Evolutionary conservation across 1,140 invertebrate species (phyloP).

Genomic region (Hylyphantes graminicola): DNA sequence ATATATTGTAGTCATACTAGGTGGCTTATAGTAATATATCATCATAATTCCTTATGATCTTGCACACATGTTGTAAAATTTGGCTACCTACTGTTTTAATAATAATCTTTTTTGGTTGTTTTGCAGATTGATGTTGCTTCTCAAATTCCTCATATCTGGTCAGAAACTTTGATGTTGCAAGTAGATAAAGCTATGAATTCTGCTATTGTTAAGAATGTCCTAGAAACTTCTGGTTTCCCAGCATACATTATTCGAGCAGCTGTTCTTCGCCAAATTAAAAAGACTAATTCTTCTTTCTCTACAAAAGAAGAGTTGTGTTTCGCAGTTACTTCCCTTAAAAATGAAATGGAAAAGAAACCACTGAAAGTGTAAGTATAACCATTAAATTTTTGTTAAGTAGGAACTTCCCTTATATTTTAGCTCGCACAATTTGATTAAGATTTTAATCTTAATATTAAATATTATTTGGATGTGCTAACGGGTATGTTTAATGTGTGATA

Average conservation of each 20-base stretch:
- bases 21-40: not conserved
- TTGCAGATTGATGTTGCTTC: not conserved
- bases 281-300: constrained; percentile 37
- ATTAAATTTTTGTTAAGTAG: too few relatives aligned
- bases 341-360: constrained; percentile 35
- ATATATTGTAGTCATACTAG: not conserved
- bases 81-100: too few relatives aligned
- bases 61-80: not conserved
- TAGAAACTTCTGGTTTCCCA: constrained; percentile 31
- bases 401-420: too few relatives aligned
- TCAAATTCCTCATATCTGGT: not conserved
- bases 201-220: constrained; percentile 22
- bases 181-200: constrained; percentile 54
- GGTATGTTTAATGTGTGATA: too few relatives aligned
- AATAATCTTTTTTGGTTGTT: not conserved
- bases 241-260: constrained; percentile 36
- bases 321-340: constrained; percentile 44
- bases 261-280: constrained; percentile 26
- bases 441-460: too few relatives aligned
- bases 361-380: constrained; percentile 4
- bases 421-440: too few relatives aligned
- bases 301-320: constrained; percentile 55
- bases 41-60: not conserved
- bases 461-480: too few relatives aligned
- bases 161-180: not conserved